A percentile compares a stretch with the other conserved stretches of the same genome.
Evolutionary conservation across 2,797 vertebrate genomes (phyloP).

Genomic region (Neosilurus mollespiculum): DNA sequence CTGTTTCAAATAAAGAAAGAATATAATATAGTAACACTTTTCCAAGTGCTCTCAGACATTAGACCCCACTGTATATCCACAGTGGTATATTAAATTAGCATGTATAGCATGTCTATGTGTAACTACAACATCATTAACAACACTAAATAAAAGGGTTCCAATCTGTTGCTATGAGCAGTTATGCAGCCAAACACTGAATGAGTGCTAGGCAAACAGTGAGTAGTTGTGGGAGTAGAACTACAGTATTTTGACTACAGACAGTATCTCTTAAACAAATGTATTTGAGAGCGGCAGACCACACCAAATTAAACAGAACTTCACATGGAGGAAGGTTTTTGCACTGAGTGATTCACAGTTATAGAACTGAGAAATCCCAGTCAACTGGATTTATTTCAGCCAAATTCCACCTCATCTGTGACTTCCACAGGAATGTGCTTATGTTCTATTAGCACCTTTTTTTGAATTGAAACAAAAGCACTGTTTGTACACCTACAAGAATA

Average conservation of each 20-base stretch:
- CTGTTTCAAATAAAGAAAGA: not conserved
- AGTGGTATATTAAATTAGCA: not conserved
- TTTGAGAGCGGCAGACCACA: not conserved
- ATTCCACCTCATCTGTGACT: not conserved
- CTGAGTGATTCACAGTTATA: conserved; percentile 32
- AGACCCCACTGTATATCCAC: not conserved
- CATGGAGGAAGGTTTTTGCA: conserved; percentile 28
- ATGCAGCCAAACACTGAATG: conserved; percentile 13
- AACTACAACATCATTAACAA: not conserved
- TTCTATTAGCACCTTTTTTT: not conserved
- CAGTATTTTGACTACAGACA: conserved; percentile 24
- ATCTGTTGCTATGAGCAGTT: conserved; percentile 2
- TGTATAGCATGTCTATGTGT: not conserved
- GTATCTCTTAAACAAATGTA: conserved; percentile 36
- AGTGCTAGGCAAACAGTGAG: conserved; percentile 16
- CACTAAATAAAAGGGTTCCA: not conserved
- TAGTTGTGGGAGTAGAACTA: conserved; percentile 19
- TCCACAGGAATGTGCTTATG: not conserved
- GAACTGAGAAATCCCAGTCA: conserved; percentile 10
- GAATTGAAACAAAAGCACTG: not conserved
- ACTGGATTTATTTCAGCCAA: conserved; percentile 4
- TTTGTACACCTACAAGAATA: not conserved
- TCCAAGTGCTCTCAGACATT: not conserved
- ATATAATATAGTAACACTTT: not conserved
- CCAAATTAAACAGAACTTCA: conserved; percentile 40